phyloP scores from a whole-genome alignment of 1,140 invertebrate species.

The Leptoteleia sp. region DNA sequence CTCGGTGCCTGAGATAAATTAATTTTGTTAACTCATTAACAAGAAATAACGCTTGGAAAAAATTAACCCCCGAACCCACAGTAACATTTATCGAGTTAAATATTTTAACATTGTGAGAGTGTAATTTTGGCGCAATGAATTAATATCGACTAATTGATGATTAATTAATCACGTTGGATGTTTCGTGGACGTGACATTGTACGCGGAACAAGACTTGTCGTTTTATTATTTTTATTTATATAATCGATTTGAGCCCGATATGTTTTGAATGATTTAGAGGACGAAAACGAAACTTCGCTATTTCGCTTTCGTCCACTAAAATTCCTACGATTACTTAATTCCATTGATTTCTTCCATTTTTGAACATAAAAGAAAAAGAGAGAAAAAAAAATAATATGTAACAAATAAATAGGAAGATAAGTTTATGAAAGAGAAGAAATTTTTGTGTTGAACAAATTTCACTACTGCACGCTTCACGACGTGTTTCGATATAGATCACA shows the following conservation, averaged over 20 bases:
- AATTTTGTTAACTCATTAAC: background rate
- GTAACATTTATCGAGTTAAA: conserved; percentile 38
- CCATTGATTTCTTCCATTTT: conserved; percentile 14
- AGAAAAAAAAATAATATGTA: no score
- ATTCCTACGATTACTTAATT: background rate
- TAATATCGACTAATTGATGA: conserved; percentile 5
- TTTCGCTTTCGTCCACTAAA: conserved; percentile 32
- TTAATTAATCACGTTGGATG: background rate
- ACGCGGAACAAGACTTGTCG: background rate
- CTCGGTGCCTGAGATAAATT: no score
- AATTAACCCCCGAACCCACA: background rate
- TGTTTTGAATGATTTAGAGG: conserved; percentile 38
- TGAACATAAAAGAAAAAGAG: conserved; percentile 2
- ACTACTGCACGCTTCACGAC: conserved; percentile 53
- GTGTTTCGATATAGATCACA: conserved; percentile 50
- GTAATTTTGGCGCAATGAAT: conserved; percentile 6
- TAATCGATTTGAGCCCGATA: conserved; percentile 44
- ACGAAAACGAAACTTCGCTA: conserved; percentile 19
- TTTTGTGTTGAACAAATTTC: no score
- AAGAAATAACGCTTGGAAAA: background rate
- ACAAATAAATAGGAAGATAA: no score
- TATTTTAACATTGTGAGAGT: conserved; percentile 26
- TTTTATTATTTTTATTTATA: conserved; percentile 35
- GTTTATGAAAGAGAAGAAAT: no score
- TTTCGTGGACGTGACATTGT: background rate